Base-by-base conservation (phyloP, 1,140 invertebrate species). In the Phymorhynchus buccinoides region DNA sequence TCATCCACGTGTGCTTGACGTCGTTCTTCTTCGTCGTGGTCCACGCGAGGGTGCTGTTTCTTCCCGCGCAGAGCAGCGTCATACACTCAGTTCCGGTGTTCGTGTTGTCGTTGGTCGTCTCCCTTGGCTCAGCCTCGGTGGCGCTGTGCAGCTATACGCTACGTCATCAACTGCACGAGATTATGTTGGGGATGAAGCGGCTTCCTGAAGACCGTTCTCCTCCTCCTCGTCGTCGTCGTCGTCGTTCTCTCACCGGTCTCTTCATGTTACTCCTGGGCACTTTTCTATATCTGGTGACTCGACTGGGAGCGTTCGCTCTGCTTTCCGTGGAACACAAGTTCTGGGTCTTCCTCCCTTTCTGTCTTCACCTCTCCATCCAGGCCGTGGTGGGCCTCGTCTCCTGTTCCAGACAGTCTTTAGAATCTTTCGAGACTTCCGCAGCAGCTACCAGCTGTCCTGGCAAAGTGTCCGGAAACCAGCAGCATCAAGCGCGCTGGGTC, bases 221-320 rank as follows among this genome's bases (percentile, higher is more conserved):
- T 22, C 44, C 44, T 48, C 18, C 44, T 18, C 44, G 7, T 18
- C 14, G 30, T 35, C 44, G 35, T 22, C 35, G n/a, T 18, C 16
- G 35, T 9, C 56, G n/a, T 68, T 52, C 77, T 22, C 35, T 52
- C 42, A 27, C 35, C 18, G 85, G 85, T 16, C n/a, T 68, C 6
- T 30, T 71, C 66, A 42, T 86, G 71, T 44, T 86, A 62, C 22
- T 80, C 3, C 12, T 80, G 18, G 85, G 85, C 22, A 86, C 82
- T 6, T 48, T 48, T 32, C 62, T 86, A 1, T 44, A 48, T 9
- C 78, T 86, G 27, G 42, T 66, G 14, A n/a, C 85, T 14, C 41
- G 85, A 41, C 56, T 86, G 3, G 75, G 35, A 27, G 35, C 75
- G 22, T 71, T 86, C 18, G 42, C 79, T 9, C 62, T 86, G 1